Conservation (phyloP, 2,113 vertebrate species). For the Sinocyclocheilus anshuiensis region DNA sequence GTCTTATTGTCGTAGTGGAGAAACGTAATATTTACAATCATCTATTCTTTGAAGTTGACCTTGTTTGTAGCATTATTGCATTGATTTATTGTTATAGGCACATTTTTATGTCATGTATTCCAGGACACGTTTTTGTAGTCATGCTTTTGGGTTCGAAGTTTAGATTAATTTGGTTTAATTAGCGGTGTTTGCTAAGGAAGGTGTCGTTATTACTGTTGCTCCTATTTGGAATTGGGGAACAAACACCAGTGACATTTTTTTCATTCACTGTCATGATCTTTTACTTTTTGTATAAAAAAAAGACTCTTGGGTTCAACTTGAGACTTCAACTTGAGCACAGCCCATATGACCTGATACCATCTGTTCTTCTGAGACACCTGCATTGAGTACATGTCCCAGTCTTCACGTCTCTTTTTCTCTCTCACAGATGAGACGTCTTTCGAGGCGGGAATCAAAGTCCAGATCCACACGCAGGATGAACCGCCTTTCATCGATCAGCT, state of each 20-base stretch:
- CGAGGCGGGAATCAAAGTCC: constrained; percentile 97
- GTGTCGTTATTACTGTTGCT: too few relatives aligned
- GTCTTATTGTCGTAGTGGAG: background rate
- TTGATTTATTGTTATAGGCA: background rate
- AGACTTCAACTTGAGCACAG: background rate
- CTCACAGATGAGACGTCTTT: constrained; percentile 93
- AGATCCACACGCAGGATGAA: constrained; percentile 97
- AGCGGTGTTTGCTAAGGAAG: too few relatives aligned
- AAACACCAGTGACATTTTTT: background rate
- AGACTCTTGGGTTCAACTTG: background rate
- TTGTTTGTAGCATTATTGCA: background rate
- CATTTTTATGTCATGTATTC: background rate
- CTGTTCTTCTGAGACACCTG: constrained; percentile 18
- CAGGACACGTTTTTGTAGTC: background rate
- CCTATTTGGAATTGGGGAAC: too few relatives aligned
- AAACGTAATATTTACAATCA: background rate
- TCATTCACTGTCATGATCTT: background rate
- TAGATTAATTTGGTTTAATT: background rate
- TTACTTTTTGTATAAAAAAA: background rate
- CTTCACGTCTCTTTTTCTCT: constrained; percentile 39
- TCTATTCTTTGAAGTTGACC: background rate
- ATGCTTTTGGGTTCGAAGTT: background rate
- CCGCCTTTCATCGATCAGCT: constrained; percentile 98
- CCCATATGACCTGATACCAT: background rate
- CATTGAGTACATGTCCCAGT: constrained; percentile 15